Percentiles rank a stretch among this genome's conserved stretches.
Conservation (phyloP, 2,888 invertebrate genomes). For the Dendrolimus houi region DNA sequence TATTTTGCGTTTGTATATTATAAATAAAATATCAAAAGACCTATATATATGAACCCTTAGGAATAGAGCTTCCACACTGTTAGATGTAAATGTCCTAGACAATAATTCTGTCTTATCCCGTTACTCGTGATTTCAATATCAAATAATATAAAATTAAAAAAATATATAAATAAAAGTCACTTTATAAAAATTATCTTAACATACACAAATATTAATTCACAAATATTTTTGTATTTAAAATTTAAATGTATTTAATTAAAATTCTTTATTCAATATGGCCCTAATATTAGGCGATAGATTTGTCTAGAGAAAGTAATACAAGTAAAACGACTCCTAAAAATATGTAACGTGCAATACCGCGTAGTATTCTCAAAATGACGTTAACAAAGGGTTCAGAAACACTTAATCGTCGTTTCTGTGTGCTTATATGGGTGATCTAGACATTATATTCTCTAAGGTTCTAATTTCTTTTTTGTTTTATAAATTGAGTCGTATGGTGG, state of each 20-base stretch:
- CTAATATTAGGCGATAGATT: no score
- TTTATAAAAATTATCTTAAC: neutral
- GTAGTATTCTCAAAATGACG: no score
- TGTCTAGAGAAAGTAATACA: no score
- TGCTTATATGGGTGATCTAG: no score
- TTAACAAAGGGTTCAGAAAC: no score
- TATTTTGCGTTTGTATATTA: no score
- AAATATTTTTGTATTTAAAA: slow-evolving; percentile 18
- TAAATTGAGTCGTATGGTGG: no score
- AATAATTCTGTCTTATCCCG: slow-evolving; percentile 34
- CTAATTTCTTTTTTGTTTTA: no score
- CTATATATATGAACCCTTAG: neutral
- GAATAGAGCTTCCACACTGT: slow-evolving; percentile 27
- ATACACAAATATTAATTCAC: neutral
- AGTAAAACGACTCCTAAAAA: no score
- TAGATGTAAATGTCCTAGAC: slow-evolving; percentile 33
- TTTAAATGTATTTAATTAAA: neutral
- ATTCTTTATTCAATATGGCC: neutral
- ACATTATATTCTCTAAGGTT: no score
- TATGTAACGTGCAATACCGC: no score
- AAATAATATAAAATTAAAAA: slow-evolving; percentile 7
- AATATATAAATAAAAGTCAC: neutral
- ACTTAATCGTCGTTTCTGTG: no score
- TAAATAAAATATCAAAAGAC: neutral
- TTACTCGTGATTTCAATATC: slow-evolving; percentile 25